Base-by-base conservation (phyloP, 2,888 invertebrate species). In the Tachina lurida region DNA sequence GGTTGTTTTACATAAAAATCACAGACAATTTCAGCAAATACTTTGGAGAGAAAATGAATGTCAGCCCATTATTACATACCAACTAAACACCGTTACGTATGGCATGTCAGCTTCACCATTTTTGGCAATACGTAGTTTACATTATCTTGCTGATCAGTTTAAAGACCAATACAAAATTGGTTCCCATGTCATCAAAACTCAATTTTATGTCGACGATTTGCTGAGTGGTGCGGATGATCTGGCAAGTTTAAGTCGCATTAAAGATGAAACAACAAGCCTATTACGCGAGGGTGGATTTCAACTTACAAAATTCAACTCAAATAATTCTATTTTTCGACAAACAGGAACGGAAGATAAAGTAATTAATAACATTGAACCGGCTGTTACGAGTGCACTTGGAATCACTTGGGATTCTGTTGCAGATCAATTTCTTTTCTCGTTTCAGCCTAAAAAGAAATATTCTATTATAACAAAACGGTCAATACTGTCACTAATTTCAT, bases 31-130 rank as follows among this genome's bases (percentile, higher is more conserved):
- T 47, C 86, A 87, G 60, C 68, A 87, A 12, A 87, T 88, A 43
- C 41, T 88, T 12, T 88, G 87, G 87, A 76, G 87, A 41, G 77
- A 81, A 12, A 71, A 54, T 45, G 71, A 68, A 1, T 15, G 75
- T 19, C 60, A 74, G 17, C 56, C 63, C 7, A 76, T 88, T 17
- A 56, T 60, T 12, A 87, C 87, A 0, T 88, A 86, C 39, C 49
- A 76, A 39, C 49, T 87, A 5, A 87, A 87, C 47, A 88, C 87
- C 1, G 84, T 84, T 10, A 87, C 84, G 0, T 84, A 87, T 47
- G 88, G 87, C 5, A 85, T 79, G 15, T 74, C 81, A 31, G 31
- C 81, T 12, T 87, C 88, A 19, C 84, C 87, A 13, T 86, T 67
- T 47, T 56, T 84, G 12, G 86, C 83, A 22, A 63, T 87, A 3